These are phyloP conservation scores for Eriosoma lanigerum DNA, from an alignment of 1,140 invertebrate genomes.

Conservation along the genomic window DNA sequence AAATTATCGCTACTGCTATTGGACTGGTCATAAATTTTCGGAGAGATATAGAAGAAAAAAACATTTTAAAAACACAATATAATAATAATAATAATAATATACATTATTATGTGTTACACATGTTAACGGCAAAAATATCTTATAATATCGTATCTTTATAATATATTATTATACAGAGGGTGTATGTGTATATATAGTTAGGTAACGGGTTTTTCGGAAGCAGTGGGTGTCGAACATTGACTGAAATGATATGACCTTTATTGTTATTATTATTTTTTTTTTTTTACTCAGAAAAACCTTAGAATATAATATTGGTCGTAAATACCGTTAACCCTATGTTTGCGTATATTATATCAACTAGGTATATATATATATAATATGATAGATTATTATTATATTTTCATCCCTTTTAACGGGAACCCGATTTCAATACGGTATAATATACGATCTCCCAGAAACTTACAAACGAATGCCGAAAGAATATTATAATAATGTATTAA, in stretches of 20 bases:
- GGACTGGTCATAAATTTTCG: conserved; percentile 18
- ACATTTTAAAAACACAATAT: conserved; percentile 15
- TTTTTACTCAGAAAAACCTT: not conserved
- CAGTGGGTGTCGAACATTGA: conserved; percentile 40
- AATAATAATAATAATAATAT: not conserved
- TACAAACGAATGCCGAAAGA: too few species aligned
- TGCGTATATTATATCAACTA: not conserved
- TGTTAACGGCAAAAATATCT: conserved; percentile 6
- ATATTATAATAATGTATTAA: too few species aligned
- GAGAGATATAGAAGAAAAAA: not conserved
- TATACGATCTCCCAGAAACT: too few species aligned
- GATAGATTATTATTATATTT: too few species aligned
- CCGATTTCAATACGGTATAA: too few species aligned
- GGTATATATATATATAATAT: too few species aligned
- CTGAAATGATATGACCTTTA: conserved; percentile 34
- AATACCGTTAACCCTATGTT: conserved; percentile 9
- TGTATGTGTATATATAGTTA: not conserved
- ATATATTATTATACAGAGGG: not conserved
- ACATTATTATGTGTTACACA: not conserved
- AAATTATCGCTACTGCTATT: conserved; percentile 6
- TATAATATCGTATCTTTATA: too few species aligned
- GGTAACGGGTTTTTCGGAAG: conserved; percentile 50
- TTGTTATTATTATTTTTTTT: conserved; percentile 21
- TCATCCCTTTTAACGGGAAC: not conserved
- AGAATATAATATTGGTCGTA: not conserved